Evolutionary conservation across 2,797 vertebrate species (phyloP).

Genomic region (Gymnoscopelus microlampas): DNA sequence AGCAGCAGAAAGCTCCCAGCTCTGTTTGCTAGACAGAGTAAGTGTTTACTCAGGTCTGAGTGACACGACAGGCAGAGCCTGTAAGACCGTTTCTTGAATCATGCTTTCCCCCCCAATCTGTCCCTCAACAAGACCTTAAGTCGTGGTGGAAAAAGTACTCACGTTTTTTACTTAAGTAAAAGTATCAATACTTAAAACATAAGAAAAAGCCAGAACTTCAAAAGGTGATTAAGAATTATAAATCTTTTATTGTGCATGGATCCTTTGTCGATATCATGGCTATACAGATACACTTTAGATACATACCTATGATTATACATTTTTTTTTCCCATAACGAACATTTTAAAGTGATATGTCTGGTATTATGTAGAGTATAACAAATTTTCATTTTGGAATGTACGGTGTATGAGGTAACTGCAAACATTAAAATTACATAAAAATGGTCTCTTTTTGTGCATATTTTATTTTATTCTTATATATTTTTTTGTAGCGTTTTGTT

Average conservation of each 20-base stretch:
- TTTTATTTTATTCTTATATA: constrained; percentile 61
- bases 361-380: constrained; percentile 92
- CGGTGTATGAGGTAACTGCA: constrained; percentile 96
- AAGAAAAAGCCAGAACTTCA: constrained; percentile 31
- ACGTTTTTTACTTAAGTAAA: too few relatives aligned
- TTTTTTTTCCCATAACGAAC: constrained; percentile 88
- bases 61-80: constrained; percentile 16
- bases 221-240: constrained; percentile 89
- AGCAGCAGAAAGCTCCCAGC: constrained; percentile 10
- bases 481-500: constrained; percentile 76
- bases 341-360: constrained; percentile 98
- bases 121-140: constrained; percentile 32
- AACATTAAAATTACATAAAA: constrained; percentile 99
- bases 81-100: too few relatives aligned
- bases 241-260: constrained; percentile 98
- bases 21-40: constrained; percentile 14
- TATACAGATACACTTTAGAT: constrained; percentile 93
- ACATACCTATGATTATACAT: constrained; percentile 93
- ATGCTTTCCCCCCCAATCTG: neutral
- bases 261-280: constrained; percentile 92
- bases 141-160: neutral
- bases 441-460: constrained; percentile 88
- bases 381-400: constrained; percentile 99
- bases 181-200: neutral
- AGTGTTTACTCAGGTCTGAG: constrained; percentile 45